Conservation (phyloP, 2,888 invertebrate species). For the Pseudococcus viburni region DNA sequence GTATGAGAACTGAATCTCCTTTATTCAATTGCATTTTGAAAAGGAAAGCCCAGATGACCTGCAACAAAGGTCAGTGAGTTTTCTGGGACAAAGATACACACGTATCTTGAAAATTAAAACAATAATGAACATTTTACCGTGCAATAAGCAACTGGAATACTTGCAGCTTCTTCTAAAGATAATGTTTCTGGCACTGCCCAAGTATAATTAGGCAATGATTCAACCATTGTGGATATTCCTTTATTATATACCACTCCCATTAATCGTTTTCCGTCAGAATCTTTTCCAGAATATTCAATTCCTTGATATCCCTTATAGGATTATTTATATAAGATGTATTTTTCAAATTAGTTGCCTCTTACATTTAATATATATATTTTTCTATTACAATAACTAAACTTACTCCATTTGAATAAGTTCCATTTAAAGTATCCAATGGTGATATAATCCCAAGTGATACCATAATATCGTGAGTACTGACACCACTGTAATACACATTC, state of each 20-base stretch:
- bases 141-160: constrained; percentile 78
- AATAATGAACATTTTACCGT: constrained; percentile 71
- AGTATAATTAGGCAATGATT: constrained; percentile 73
- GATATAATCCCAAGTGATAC: constrained; percentile 87
- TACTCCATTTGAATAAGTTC: constrained; percentile 77
- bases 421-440: constrained; percentile 67
- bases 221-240: constrained; percentile 78
- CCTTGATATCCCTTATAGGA: constrained; percentile 71
- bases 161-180: constrained; percentile 78
- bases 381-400: constrained; percentile 70
- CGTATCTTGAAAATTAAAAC: neutral
- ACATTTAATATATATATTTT: too few relatives aligned
- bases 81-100: neutral
- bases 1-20: constrained; percentile 74
- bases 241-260: constrained; percentile 78
- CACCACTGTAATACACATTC: constrained; percentile 80
- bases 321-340: too few relatives aligned
- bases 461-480: constrained; percentile 97
- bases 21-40: constrained; percentile 74
- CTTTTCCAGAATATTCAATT: constrained; percentile 38
- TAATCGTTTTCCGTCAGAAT: neutral
- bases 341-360: too few relatives aligned
- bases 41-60: constrained; percentile 77
- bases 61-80: neutral
- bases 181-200: constrained; percentile 77